Evolutionary conservation across 2,797 vertebrate genomes (phyloP).

Genomic region (Neopelma chrysocephalum): DNA sequence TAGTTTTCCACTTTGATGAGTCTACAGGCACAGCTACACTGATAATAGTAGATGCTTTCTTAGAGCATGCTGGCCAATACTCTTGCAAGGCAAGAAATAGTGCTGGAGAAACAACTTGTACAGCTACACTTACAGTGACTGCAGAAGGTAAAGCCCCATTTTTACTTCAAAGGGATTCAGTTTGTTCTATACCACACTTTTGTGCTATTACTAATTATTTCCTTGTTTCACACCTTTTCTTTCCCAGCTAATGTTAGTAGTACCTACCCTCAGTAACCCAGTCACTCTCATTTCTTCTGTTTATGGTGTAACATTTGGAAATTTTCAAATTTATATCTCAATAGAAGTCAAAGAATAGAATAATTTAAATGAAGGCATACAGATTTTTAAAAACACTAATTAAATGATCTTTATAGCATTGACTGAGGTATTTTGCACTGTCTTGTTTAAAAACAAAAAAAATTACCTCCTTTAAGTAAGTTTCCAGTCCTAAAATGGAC

Average conservation of each 20-base stretch:
- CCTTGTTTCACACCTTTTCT: slow-evolving; percentile 30
- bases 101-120: slow-evolving; percentile 87
- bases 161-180: slow-evolving; percentile 69
- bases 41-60: slow-evolving; percentile 92
- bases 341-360: not conserved
- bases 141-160: slow-evolving; percentile 86
- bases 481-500: not conserved
- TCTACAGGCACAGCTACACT: slow-evolving; percentile 86
- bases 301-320: not conserved
- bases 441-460: not conserved
- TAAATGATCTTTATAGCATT: not conserved
- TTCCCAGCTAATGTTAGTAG: slow-evolving; percentile 40
- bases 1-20: slow-evolving; percentile 95
- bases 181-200: slow-evolving; percentile 66
- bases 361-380: not conserved
- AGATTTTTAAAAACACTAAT: not conserved
- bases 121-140: slow-evolving; percentile 87
- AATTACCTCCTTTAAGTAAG: not conserved
- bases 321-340: not conserved
- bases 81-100: slow-evolving; percentile 88
- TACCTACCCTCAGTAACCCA: slow-evolving; percentile 54
- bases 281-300: not conserved
- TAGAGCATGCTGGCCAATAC: slow-evolving; percentile 90
- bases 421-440: slow-evolving; percentile 19
- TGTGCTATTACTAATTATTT: slow-evolving; percentile 70